Conservation (phyloP, 2,888 invertebrate genomes). For the Synanthedon vespiformis region DNA sequence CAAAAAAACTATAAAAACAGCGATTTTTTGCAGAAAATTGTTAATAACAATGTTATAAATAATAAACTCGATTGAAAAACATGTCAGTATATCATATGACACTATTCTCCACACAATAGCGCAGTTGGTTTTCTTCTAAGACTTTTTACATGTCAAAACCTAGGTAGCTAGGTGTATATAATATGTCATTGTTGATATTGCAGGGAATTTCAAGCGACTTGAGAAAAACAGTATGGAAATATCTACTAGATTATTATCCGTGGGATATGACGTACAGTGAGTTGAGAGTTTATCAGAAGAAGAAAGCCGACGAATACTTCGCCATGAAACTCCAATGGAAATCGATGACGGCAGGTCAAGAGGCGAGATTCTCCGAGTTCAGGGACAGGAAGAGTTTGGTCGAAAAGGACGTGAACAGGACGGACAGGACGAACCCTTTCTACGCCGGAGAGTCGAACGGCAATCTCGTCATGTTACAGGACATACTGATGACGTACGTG, state of each 20-base stretch:
- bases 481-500: conserved; percentile 97
- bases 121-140: too few species aligned
- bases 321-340: conserved; percentile 98
- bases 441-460: conserved; percentile 95
- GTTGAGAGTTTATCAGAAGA: conserved; percentile 75
- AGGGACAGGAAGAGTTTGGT: conserved; percentile 93
- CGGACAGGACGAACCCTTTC: conserved; percentile 90
- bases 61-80: too few species aligned
- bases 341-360: conserved; percentile 88
- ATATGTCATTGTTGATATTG: background rate
- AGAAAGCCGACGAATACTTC: conserved; percentile 88
- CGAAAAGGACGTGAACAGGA: conserved; percentile 97
- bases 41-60: too few species aligned
- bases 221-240: conserved; percentile 93
- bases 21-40: too few species aligned
- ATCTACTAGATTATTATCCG: conserved; percentile 87
- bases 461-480: conserved; percentile 85
- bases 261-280: conserved; percentile 85
- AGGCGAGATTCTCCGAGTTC: conserved; percentile 87
- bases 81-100: too few species aligned
- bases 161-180: too few species aligned
- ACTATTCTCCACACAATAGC: too few species aligned
- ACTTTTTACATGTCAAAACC: too few species aligned
- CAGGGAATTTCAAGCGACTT: conserved; percentile 85
- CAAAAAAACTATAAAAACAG: too few species aligned